Conservation (phyloP, 1,140 invertebrate species). For the Oedothorax gibbosus region DNA sequence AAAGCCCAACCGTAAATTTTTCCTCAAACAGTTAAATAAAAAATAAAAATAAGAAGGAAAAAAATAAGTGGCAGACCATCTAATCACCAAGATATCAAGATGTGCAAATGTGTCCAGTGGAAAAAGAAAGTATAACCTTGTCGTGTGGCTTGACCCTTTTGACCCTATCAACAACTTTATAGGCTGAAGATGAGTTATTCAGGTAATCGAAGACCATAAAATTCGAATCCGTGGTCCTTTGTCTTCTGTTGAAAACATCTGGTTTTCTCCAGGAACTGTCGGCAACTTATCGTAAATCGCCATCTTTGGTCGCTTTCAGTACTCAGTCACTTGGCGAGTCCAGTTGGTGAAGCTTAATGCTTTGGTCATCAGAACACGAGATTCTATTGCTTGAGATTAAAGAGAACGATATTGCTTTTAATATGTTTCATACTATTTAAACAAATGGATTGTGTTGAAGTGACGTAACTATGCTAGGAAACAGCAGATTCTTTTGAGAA, state of each 20-base stretch:
- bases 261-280: no score
- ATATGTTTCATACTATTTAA: no score
- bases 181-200: slow-evolving; percentile 44
- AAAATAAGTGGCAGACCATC: slow-evolving; percentile 27
- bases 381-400: no score
- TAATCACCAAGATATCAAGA: slow-evolving; percentile 48
- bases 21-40: slow-evolving; percentile 27
- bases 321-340: no score
- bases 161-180: slow-evolving; percentile 44
- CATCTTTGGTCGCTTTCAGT: no score
- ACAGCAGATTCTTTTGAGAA: no score
- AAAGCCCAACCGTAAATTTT: slow-evolving; percentile 56
- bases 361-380: no score
- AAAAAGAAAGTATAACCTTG: slow-evolving; percentile 49
- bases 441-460: no score
- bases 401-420: no score
- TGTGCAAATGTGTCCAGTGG: slow-evolving; percentile 53
- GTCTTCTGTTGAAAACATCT: slow-evolving; percentile 9
- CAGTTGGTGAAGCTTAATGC: no score
- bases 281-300: no score
- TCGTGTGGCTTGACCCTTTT: slow-evolving; percentile 20
- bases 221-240: slow-evolving; percentile 7
- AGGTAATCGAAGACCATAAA: slow-evolving; percentile 28
- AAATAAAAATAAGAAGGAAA: slow-evolving; percentile 21
- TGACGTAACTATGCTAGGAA: no score